A percentile compares a stretch with the other conserved stretches of the same genome.
These are phyloP conservation scores for Camelus dromedarius DNA, from an alignment of 2,113 vertebrate species.

Conservation along the genomic window DNA sequence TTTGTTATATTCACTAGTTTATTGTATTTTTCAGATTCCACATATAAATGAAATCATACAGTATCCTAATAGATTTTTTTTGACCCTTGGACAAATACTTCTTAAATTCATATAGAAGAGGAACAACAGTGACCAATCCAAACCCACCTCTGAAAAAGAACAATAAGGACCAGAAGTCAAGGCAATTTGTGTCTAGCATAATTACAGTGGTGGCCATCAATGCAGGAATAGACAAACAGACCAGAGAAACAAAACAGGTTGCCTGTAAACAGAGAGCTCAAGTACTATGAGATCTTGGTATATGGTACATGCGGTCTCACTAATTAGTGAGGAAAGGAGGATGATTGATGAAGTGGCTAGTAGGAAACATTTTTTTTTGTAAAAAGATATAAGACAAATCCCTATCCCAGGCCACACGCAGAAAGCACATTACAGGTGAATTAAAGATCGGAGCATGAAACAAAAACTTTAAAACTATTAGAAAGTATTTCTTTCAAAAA, in stretches of 20 bases:
- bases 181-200: not conserved
- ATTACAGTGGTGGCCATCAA: not conserved
- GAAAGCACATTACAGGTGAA: not conserved
- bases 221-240: not conserved
- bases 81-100: not conserved
- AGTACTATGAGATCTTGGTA: not conserved
- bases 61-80: not conserved
- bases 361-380: not conserved
- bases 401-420: not conserved
- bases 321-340: not conserved
- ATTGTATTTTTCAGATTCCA: no score
- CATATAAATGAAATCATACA: no score
- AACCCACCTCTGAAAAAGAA: not conserved
- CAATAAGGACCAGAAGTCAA: not conserved
- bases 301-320: not conserved
- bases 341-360: not conserved
- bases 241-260: not conserved
- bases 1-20: no score
- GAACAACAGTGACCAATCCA: not conserved
- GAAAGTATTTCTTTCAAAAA: not conserved
- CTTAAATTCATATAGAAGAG: conserved; percentile 19
- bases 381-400: not conserved
- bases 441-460: not conserved
- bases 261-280: not conserved
- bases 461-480: conserved; percentile 15